These are phyloP conservation scores for Lamprotornis superbus DNA, from an alignment of 2,113 vertebrate species.

Conservation along the genomic window DNA sequence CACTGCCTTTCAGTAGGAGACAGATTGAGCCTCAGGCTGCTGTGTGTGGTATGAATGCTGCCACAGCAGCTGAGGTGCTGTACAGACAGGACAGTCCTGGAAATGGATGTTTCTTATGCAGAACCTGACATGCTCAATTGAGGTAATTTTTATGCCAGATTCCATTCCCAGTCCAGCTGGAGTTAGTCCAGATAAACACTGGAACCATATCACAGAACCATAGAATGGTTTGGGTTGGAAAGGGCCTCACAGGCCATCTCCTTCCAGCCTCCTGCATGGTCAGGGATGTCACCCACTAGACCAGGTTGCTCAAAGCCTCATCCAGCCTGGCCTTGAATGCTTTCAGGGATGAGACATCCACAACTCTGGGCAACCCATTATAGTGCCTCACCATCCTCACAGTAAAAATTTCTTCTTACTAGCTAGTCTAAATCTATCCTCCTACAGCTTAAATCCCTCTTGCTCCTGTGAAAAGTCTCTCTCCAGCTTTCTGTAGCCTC, in stretches of 20 bases:
- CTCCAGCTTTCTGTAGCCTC: background rate
- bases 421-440: background rate
- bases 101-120: background rate
- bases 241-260: background rate
- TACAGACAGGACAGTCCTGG: background rate
- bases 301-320: background rate
- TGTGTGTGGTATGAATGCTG: rapidly evolving
- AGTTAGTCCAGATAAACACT: background rate
- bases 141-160: background rate
- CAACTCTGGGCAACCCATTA: background rate
- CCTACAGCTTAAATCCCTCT: background rate
- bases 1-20: background rate
- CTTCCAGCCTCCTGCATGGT: background rate
- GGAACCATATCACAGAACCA: background rate
- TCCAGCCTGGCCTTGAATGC: background rate
- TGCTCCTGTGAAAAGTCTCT: background rate
- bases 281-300: background rate
- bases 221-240: background rate
- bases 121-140: background rate
- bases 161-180: background rate
- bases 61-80: background rate
- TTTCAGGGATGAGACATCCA: background rate
- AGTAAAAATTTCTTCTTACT: background rate
- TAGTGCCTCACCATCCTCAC: background rate
- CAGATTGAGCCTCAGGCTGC: background rate